Base-by-base conservation (phyloP, 1,140 invertebrate species). In the Lerema accius region DNA sequence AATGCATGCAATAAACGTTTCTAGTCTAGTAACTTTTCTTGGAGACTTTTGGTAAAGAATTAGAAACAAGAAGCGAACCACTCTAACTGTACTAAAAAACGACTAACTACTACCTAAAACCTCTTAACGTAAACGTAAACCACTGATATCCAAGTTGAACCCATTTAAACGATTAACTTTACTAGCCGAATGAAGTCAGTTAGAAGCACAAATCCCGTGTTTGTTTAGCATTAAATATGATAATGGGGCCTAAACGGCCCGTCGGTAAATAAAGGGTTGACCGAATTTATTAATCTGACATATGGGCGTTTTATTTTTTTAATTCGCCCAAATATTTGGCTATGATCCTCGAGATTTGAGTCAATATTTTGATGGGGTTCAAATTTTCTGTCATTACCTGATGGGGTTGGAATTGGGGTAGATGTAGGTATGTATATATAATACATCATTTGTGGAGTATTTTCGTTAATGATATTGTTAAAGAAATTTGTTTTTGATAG, bases 201-300 rank as follows among this genome's bases (percentile, higher is more conserved):
- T 79, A 63, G 78, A 70, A 58, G 65, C 70, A 73, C 76, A 81
- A 80, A 76, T 80, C 73, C 76, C 69, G 45, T 86, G 85, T 88
- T 88, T 88, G 80, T 88, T 84, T 84, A 82, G 76, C 83, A 84
- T 88, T 88, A 83, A 84, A 84, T 88, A 82, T 88, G 81, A 88
- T 88, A 88, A 88, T 88, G 53, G 82, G 73, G 74, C 65, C 77
- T 75, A 79, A 84, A 82, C 75, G 80, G 76, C 65, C 70, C 66
- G 69, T 63, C 69, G 68, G 73, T 72, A 84, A 85, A 87, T 87
- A 83, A 88, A 88, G 85, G 85, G 85, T 88, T 88, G 76, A 76
- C 67, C 45, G 63, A 78, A 74, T 82, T 76, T 79, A 78, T 84
- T 81, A 72, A 66, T 49, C 65, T 69, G 78, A 80, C 85, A 88